Evolutionary conservation across 2,113 vertebrate species (phyloP).

Genomic region (Odocoileus hemionus): DNA sequence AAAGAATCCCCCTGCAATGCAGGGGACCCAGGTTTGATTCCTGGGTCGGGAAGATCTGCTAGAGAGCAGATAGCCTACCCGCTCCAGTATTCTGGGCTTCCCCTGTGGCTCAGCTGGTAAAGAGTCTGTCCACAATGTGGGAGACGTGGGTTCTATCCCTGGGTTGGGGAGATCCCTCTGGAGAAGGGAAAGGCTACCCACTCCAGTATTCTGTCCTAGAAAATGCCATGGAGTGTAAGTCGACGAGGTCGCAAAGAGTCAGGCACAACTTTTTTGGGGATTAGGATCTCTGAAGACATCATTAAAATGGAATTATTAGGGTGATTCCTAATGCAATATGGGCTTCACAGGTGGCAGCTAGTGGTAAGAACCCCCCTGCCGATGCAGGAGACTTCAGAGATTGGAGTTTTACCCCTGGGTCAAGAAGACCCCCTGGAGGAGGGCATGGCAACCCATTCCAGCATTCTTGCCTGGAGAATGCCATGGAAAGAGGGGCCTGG

Average conservation of each 20-base stretch:
- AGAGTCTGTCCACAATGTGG: too few species aligned
- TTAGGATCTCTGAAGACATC: not conserved
- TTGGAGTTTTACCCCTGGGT: not conserved
- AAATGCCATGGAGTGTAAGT: not conserved
- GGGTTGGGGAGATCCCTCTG: not conserved
- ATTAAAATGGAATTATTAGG: not conserved
- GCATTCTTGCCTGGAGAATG: not conserved
- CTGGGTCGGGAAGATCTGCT: too few species aligned
- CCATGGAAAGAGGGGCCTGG: not conserved
- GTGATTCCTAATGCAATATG: not conserved
- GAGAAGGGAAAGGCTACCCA: not conserved
- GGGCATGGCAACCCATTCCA: not conserved
- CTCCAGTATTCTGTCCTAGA: not conserved
- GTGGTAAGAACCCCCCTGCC: not conserved
- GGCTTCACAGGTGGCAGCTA: not conserved
- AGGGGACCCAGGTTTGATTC: too few species aligned
- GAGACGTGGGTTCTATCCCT: not conserved
- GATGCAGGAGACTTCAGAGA: not conserved
- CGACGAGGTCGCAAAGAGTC: not conserved
- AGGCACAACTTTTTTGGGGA: not conserved
- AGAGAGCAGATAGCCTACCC: too few species aligned
- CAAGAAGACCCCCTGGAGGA: not conserved
- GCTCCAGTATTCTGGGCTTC: too few species aligned
- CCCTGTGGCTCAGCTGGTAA: too few species aligned
- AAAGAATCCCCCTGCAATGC: too few species aligned